Evolutionary conservation across 2,888 invertebrate species (phyloP).

Genomic region (Drosophila prolongata): DNA sequence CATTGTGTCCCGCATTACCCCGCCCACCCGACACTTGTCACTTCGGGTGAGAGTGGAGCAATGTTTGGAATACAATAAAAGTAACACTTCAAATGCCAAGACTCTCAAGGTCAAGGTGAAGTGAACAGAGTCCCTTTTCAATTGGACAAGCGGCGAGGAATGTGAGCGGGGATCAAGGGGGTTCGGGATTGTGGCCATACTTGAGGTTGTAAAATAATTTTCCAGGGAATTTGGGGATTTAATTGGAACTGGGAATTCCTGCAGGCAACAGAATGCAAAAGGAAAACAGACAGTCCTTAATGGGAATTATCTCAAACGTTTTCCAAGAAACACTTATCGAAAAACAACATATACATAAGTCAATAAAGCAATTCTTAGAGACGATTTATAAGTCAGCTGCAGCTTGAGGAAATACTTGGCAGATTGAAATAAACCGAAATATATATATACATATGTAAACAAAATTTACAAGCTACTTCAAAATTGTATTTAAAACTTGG

Average conservation of each 20-base stretch:
- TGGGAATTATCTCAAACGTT: not conserved
- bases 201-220: conserved; percentile 22
- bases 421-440: too few species aligned
- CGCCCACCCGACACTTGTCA: conserved; percentile 51
- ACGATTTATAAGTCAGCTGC: too few species aligned
- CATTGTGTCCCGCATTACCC: conserved; percentile 53
- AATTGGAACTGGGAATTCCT: conserved; percentile 44
- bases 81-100: conserved; percentile 49
- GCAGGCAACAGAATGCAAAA: conserved; percentile 3
- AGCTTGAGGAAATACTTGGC: too few species aligned
- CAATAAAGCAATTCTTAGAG: too few species aligned
- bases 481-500: too few species aligned
- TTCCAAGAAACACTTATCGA: conserved; percentile 3
- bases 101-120: conserved; percentile 60
- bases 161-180: not conserved
- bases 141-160: not conserved
- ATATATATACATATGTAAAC: too few species aligned
- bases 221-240: conserved; percentile 34
- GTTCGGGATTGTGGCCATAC: conserved; percentile 15
- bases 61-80: conserved; percentile 40
- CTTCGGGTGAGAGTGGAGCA: conserved; percentile 13
- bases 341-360: not conserved
- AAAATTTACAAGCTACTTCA: too few species aligned
- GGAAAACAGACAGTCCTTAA: not conserved
- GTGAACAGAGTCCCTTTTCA: conserved; percentile 20